A percentile compares a stretch with the other conserved stretches of the same genome.
phyloP scores from a whole-genome alignment of 2,888 invertebrate genomes.

The Pristionchus mayeri region DNA sequence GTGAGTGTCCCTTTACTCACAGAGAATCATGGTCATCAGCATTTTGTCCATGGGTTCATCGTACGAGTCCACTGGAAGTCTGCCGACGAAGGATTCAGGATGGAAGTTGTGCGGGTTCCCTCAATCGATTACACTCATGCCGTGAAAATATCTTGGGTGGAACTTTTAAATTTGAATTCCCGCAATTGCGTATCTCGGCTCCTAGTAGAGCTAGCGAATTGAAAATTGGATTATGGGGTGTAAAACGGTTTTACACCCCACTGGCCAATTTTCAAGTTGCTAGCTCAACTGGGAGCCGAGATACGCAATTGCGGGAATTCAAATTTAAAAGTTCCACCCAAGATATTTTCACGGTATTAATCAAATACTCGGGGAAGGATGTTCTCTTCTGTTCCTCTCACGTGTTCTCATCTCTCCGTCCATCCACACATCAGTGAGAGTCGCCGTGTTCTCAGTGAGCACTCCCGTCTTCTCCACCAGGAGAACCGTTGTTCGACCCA shows the following conservation, averaged over 20 bases:
- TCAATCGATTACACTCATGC: neutral
- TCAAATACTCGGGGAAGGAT: too few relatives aligned
- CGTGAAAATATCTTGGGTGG: too few relatives aligned
- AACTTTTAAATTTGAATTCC: too few relatives aligned
- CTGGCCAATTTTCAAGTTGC: too few relatives aligned
- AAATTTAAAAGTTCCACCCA: too few relatives aligned
- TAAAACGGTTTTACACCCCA: too few relatives aligned
- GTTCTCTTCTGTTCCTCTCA: neutral
- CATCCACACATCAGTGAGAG: conserved; percentile 60
- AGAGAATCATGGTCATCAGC: conserved; percentile 57
- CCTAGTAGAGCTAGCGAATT: too few relatives aligned
- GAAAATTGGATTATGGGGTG: too few relatives aligned
- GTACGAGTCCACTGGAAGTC: conserved; percentile 45
- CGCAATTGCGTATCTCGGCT: too few relatives aligned
- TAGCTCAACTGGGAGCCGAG: too few relatives aligned
- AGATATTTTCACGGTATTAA: too few relatives aligned
- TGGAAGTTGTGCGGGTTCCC: conserved; percentile 36
- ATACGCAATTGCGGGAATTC: too few relatives aligned
- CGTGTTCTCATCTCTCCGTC: conserved; percentile 43
- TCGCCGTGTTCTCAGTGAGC: conserved; percentile 53
- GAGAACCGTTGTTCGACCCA: conserved; percentile 59
- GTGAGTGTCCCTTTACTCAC: conserved; percentile 38
- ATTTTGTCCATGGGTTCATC: conserved; percentile 50
- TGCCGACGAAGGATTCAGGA: conserved; percentile 26
- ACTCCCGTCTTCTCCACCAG: conserved; percentile 59